phyloP scores from a whole-genome alignment of 1,140 invertebrate genomes.

The Helicorthomorpha holstii region DNA sequence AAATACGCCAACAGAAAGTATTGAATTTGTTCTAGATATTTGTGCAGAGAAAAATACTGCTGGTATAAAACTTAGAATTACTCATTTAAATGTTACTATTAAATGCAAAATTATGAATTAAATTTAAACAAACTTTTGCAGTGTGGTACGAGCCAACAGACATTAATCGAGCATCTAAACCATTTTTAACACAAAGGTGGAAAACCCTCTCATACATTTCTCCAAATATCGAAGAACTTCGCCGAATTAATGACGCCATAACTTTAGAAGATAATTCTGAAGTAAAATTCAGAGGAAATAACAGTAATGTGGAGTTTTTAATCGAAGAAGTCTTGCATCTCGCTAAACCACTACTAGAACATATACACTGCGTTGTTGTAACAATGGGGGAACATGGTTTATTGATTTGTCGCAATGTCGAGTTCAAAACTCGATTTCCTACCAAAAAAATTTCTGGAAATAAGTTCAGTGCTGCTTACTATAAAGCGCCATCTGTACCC shows the following conservation, averaged over 20 bases:
- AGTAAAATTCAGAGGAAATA: no score
- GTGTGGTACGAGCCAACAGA: constrained; percentile 8
- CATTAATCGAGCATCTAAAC: constrained; percentile 4
- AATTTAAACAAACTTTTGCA: not conserved
- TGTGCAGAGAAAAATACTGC: constrained; percentile 24
- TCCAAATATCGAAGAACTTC: constrained; percentile 8
- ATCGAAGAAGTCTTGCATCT: no score
- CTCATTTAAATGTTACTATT: not conserved
- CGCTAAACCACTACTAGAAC: no score
- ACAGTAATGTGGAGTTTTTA: no score
- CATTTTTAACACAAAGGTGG: constrained; percentile 3
- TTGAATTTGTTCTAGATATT: constrained; percentile 41
- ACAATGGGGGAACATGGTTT: no score
- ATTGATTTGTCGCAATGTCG: no score
- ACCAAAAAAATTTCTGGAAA: no score
- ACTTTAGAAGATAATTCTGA: no score
- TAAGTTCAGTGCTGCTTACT: not conserved
- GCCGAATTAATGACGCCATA: not conserved
- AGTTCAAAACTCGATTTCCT: no score
- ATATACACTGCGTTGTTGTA: no score
- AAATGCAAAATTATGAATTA: no score
- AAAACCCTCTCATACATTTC: not conserved
- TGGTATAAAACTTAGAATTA: not conserved
- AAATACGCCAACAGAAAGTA: constrained; percentile 48
- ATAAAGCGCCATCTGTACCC: not conserved